A percentile compares a stretch with the other conserved stretches of the same genome.
phyloP scores from a whole-genome alignment of 2,888 invertebrate genomes.

The Philopedon plagiatum region DNA sequence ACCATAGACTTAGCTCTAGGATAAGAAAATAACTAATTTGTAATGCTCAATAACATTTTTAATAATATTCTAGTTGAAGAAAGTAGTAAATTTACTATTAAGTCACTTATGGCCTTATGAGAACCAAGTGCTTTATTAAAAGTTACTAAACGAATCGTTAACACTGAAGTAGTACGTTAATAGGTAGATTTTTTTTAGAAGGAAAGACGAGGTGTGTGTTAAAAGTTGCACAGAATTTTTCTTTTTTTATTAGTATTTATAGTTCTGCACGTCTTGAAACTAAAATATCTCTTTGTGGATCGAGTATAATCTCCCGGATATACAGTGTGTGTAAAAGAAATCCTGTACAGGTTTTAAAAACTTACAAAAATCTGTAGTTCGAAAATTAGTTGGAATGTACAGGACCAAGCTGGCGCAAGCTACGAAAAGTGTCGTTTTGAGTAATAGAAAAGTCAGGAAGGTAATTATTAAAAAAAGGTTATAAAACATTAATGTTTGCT shows the following conservation, averaged over 20 bases:
- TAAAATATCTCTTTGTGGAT: too few species aligned
- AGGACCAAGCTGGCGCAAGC: constrained; percentile 85
- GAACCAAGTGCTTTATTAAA: constrained; percentile 29
- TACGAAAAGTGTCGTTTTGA: constrained; percentile 89
- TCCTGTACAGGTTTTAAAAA: too few species aligned
- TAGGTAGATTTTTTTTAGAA: constrained; percentile 3
- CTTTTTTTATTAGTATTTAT: too few species aligned
- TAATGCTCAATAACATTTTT: constrained; percentile 45
- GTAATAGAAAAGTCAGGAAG: constrained; percentile 90
- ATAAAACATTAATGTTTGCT: too few species aligned
- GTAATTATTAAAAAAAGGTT: too few species aligned
- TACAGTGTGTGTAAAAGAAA: too few species aligned
- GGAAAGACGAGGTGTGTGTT: neutral
- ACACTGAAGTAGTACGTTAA: constrained; percentile 4
- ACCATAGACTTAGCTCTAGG: neutral
- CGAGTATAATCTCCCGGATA: too few species aligned
- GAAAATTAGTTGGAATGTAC: too few species aligned
- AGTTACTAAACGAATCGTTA: constrained; percentile 23
- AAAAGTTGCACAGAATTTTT: too few species aligned
- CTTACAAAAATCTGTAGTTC: too few species aligned
- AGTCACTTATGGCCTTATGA: constrained; percentile 26
- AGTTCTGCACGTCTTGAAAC: too few species aligned
- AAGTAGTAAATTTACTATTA: neutral
- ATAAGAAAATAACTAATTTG: constrained; percentile 1
- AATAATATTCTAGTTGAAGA: neutral